Evolutionary conservation across 2,797 vertebrate species (phyloP).

Genomic region (Pachyuromys duprasi): DNA sequence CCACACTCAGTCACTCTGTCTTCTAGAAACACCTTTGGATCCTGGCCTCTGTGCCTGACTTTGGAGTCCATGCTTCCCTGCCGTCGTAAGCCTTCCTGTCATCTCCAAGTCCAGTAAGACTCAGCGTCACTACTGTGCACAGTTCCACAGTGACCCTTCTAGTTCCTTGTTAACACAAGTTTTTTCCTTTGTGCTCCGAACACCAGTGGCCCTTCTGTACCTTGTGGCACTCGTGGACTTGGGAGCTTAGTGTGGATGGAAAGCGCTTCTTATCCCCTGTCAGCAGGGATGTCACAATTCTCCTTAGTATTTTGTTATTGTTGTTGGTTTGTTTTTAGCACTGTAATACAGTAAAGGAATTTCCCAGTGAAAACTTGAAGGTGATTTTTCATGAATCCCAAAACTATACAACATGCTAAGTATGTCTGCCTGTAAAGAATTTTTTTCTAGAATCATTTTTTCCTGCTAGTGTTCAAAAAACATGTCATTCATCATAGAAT

Average conservation of each 20-base stretch:
- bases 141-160: neutral
- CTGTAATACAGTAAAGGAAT: neutral
- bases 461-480: neutral
- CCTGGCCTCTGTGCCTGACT: neutral
- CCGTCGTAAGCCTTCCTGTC: neutral
- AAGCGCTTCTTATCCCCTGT: neutral
- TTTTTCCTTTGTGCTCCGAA: neutral
- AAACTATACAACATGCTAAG: neutral
- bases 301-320: neutral
- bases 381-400: constrained; percentile 4
- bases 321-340: constrained; percentile 17
- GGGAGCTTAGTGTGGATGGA: neutral
- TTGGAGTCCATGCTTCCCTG: neutral
- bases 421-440: constrained; percentile 14
- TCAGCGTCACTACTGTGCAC: neutral
- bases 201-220: neutral
- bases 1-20: neutral
- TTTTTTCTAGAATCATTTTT: constrained; percentile 13
- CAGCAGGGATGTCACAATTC: neutral
- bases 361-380: constrained; percentile 13
- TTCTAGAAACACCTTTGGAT: neutral
- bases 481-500: neutral
- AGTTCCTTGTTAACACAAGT: neutral
- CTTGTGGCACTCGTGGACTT: neutral
- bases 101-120: neutral